A percentile compares a stretch with the other conserved stretches of the same genome.
These are phyloP conservation scores for Odontomachus brunneus DNA, from an alignment of 1,140 invertebrate species.

Conservation along the genomic window DNA sequence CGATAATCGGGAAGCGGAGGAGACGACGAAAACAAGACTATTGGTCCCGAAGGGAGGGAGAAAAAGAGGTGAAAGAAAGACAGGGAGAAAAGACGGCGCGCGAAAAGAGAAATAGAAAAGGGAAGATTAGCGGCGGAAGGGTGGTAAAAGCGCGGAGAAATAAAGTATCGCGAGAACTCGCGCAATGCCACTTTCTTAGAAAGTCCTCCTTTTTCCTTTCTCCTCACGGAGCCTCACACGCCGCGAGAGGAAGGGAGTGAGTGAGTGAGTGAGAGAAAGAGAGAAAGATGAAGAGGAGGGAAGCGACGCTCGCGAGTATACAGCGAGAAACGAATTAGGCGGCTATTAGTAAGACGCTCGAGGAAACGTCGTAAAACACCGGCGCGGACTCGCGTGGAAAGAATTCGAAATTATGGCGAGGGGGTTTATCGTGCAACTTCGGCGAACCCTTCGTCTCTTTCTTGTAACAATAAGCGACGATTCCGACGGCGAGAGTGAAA, in stretches of 20 bases:
- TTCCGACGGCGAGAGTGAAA: background rate
- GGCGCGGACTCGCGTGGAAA: slow-evolving; percentile 47
- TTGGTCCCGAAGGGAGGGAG: background rate
- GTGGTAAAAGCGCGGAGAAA: slow-evolving; percentile 66
- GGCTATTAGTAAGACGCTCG: slow-evolving; percentile 62
- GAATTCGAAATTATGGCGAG: slow-evolving; percentile 60
- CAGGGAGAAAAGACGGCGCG: background rate
- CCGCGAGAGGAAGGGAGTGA: background rate
- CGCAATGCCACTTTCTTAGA: slow-evolving; percentile 69
- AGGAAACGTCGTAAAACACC: slow-evolving; percentile 66
- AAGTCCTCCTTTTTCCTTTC: slow-evolving; percentile 53
- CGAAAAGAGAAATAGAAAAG: background rate
- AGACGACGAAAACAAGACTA: slow-evolving; percentile 17
- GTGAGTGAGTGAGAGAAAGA: background rate
- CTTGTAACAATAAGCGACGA: slow-evolving; percentile 43
- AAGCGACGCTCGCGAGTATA: slow-evolving; percentile 53
- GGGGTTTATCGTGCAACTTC: slow-evolving; percentile 53
- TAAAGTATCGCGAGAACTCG: slow-evolving; percentile 70
- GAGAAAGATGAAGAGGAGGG: background rate
- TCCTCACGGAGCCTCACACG: slow-evolving; percentile 24
- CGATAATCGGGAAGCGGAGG: background rate
- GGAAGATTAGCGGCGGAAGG: slow-evolving; percentile 43
- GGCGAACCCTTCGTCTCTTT: slow-evolving; percentile 4
- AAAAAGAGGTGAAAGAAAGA: background rate
- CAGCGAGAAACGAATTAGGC: slow-evolving; percentile 68